Evolutionary conservation across 2,113 vertebrate genomes (phyloP).

Genomic region (Saccopteryx bilineata): DNA sequence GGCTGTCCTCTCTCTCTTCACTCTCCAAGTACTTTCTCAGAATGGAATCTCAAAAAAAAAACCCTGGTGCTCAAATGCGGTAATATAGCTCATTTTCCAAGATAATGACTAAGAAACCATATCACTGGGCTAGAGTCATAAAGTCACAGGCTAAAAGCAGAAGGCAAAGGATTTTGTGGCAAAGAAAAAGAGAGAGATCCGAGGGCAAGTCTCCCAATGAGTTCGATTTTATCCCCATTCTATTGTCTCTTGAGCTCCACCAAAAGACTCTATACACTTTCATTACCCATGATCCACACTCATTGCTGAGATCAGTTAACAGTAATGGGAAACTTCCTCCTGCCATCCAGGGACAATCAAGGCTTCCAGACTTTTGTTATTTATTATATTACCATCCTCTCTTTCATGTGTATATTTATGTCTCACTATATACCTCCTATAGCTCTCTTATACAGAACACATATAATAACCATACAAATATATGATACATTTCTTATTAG

Average conservation of each 20-base stretch:
- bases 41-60: background rate
- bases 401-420: background rate
- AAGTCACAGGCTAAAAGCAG: constrained; percentile 22
- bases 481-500: too few relatives aligned
- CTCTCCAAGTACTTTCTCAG: background rate
- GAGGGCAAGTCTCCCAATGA: background rate
- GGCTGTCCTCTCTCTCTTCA: fast-evolving
- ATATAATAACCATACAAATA: too few relatives aligned
- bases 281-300: background rate
- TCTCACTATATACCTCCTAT: fast-evolving
- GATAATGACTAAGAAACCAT: background rate
- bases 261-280: background rate
- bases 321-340: background rate
- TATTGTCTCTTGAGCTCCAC: background rate
- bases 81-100: fast-evolving
- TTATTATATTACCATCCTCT: background rate
- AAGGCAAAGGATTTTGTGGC: background rate
- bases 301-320: too few relatives aligned
- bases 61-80: background rate
- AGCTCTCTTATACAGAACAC: too few relatives aligned
- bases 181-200: background rate
- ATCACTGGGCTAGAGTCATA: background rate
- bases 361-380: too few relatives aligned
- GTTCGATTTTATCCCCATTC: background rate
- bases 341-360: background rate